These are phyloP conservation scores for Harpegnathos saltator DNA, from an alignment of 1,140 invertebrate species.

Conservation along the genomic window DNA sequence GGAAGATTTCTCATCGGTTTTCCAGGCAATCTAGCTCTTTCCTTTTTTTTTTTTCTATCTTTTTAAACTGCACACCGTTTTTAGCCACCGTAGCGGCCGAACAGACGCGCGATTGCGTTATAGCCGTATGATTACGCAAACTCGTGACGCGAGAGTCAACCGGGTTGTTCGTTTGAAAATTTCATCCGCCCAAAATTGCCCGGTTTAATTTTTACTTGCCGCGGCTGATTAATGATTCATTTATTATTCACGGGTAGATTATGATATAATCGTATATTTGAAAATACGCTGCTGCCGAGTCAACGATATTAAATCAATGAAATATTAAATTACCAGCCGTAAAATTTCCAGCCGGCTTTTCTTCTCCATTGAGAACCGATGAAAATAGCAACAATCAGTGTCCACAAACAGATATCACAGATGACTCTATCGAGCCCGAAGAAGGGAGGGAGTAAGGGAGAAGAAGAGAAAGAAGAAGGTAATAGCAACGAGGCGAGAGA, in stretches of 20 bases:
- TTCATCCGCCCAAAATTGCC: constrained; percentile 44
- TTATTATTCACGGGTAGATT: constrained; percentile 53
- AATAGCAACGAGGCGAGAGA: constrained; percentile 2
- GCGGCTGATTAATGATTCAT: constrained; percentile 43
- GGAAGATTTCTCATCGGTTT: background rate
- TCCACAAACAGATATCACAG: no score
- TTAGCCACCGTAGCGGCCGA: background rate
- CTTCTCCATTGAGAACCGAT: no score
- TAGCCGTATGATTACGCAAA: constrained; percentile 41
- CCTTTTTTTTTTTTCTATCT: constrained; percentile 20
- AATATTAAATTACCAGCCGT: background rate
- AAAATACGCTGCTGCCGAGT: constrained; percentile 9
- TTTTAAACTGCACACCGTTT: constrained; percentile 8
- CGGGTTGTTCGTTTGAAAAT: constrained; percentile 46
- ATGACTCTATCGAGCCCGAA: no score
- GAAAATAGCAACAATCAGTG: no score
- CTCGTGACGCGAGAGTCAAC: background rate
- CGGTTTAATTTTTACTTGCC: constrained; percentile 54
- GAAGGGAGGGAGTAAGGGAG: no score
- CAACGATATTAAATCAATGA: constrained; percentile 33
- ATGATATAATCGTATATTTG: constrained; percentile 6
- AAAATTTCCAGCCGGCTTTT: no score
- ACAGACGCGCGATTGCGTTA: constrained; percentile 21
- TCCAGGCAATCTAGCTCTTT: background rate
- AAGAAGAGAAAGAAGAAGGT: no score